Evolutionary conservation across 2,113 vertebrate genomes (phyloP).

Genomic region (Takifugu flavidus): DNA sequence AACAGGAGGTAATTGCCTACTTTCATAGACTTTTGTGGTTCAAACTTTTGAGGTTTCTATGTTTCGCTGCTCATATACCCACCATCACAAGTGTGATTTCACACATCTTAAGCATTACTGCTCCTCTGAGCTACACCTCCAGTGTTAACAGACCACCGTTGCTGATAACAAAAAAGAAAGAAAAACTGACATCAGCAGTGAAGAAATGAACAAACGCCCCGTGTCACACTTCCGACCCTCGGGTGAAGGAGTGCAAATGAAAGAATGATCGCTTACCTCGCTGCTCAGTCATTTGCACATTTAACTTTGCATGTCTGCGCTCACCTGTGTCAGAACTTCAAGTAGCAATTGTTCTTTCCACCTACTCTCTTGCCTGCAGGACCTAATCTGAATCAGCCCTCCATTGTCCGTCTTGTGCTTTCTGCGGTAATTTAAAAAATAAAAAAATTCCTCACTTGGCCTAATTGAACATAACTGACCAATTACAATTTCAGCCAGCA

Average conservation of each 20-base stretch:
- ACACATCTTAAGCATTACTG: conserved; percentile 61
- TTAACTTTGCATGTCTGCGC: conserved; percentile 33
- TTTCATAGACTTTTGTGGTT: not conserved
- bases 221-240: conserved; percentile 67
- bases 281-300: conserved; percentile 45
- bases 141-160: conserved; percentile 61
- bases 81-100: conserved; percentile 52
- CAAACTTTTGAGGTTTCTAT: conserved; percentile 33
- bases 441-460: conserved; percentile 57
- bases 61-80: conserved; percentile 36
- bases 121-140: conserved; percentile 64
- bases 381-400: conserved; percentile 14
- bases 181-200: conserved; percentile 70
- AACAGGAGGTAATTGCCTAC: too few species aligned
- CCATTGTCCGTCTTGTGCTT: conserved; percentile 30
- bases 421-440: conserved; percentile 1
- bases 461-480: conserved; percentile 65
- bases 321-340: conserved; percentile 58
- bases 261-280: conserved; percentile 59
- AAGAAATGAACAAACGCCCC: conserved; percentile 70
- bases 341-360: conserved; percentile 19
- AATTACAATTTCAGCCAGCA: conserved; percentile 53
- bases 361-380: not conserved
- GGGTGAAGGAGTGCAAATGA: conserved; percentile 75
- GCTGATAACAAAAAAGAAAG: conserved; percentile 60